Evolutionary conservation across 2,888 invertebrate genomes (phyloP), one percentile per base, ranked within the genome.

Genomic region (Petrolisthes cinctipes): DNA sequence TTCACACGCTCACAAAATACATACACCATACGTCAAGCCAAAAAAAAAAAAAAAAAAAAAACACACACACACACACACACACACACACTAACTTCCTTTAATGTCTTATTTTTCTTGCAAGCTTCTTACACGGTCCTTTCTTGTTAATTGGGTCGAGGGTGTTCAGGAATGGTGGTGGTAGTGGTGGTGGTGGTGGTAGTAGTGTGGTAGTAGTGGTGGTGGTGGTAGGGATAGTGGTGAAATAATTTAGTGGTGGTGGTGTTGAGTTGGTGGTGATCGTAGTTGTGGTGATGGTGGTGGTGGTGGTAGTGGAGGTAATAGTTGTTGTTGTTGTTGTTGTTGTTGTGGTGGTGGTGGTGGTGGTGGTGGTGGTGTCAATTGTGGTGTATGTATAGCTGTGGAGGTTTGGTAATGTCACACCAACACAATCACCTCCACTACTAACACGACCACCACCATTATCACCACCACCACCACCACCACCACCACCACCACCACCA

Each of bases 161-260:
- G 61, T 9, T 61, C 61, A 61, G 53, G n/a, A 51, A 37, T 79
- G 53, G 79, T 51, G 37, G 1, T 73, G 4, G 73, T 73, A 4
- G 73, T 73, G 23, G 4, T 73, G 73, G 79, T 79, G 4, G 51
- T 79, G 53, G 53, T 51, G n/a, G 37, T 79, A 79, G 79, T 79
- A 4, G 23, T 73, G 73, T 73, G 23, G n/a, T 73, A 4, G 79
- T 51, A 79, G 79, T 79, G 37, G 53, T 79, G 79, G 79, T 79
- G 37, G 79, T 79, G 4, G 53, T 79, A 5, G 51, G 3, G 37
- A 5, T 51, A 79, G 11, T 79, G 51, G 73, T 23, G 23, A 4
- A n/a, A n/a, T n/a, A n/a, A n/a, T n/a, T n/a, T 61, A 61, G 61
- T 61, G 37, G 75, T 75, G 75, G 75, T 61, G 3, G 61, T 61